These are phyloP conservation scores for Brachionus plicatilis DNA, from an alignment of 1,140 invertebrate genomes.

Conservation along the genomic window DNA sequence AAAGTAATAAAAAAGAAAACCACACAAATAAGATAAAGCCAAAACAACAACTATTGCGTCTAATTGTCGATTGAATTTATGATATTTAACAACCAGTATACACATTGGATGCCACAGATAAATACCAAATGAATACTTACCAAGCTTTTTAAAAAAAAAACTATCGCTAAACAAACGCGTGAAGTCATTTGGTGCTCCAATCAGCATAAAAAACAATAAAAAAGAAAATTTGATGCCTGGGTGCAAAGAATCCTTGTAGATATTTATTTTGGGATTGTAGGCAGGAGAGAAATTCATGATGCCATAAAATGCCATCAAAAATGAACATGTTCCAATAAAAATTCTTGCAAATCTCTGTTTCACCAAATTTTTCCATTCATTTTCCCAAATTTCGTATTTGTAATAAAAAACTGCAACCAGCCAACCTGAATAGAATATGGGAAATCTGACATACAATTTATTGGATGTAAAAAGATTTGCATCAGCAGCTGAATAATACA, in stretches of 20 bases:
- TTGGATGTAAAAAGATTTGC: neutral
- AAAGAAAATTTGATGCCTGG: neutral
- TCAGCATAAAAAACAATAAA: neutral
- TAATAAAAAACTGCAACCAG: neutral
- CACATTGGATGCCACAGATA: neutral
- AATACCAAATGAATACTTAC: neutral
- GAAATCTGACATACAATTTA: constrained; percentile 11
- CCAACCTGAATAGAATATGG: neutral
- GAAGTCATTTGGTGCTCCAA: neutral
- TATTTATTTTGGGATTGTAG: neutral
- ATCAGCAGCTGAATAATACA: neutral
- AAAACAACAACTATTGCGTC: neutral
- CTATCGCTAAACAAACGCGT: neutral
- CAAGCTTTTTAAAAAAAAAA: neutral
- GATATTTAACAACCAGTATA: neutral
- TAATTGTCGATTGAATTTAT: neutral
- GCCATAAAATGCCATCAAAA: constrained; percentile 10
- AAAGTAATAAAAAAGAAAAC: neutral
- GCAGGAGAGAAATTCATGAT: neutral
- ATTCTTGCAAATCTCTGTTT: neutral
- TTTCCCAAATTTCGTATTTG: neutral
- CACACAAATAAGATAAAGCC: neutral
- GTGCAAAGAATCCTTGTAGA: neutral
- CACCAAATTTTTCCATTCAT: neutral
- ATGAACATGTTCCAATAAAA: no score